Evolutionary conservation across 2,113 vertebrate genomes (phyloP), one percentile per base, ranked within the genome.

Genomic region (Pitta sordida): DNA sequence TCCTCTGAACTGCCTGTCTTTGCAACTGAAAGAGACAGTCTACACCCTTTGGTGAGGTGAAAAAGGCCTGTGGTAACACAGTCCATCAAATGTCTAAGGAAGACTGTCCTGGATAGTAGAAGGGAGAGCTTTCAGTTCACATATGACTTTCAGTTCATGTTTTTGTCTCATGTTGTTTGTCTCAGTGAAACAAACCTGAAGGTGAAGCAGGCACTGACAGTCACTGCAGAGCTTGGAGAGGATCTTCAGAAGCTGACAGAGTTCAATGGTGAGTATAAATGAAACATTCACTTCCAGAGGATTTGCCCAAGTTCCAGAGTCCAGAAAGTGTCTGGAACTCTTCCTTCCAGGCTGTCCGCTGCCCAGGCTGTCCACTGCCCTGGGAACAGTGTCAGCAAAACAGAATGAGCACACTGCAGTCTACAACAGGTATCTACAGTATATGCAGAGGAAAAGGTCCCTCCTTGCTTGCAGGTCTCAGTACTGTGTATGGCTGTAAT

Each of bases 141-240:
- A 7, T 20, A 15, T 4, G n/a, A 68, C 23, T 80, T 83, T 29
- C 51, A 44, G 41, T n/a, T 77, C 30, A 36, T 37, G 3, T 12
- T 77, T 80, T 80, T 59, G 19, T 56, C 46, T 83, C 7, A 2
- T n/a, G 21, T 64, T 43, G 23, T 95, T 85, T 93, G 7, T 94
- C 90, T 20, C 87, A 99, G 99, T 67, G 99, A 99, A 97, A 99
- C 99, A 58, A 99, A 99, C 88, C 97, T 99, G 94, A 99, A 99
- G 95, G 99, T 99, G 96, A 99, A 99, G 79, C 99, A 99, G 97
- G 98, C 98, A 23, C 81, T 99, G 95, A 98, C 98, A 6, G 84
- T 98, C 39, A 99, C 99, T 18, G 98, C 98, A 46, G 97, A 98
- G 8, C 67, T 99, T 94, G 98, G 98, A 70, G 98, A 98, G 88